Evolutionary conservation across 1,140 invertebrate genomes (phyloP).

Genomic region (Meteorus sp.): DNA sequence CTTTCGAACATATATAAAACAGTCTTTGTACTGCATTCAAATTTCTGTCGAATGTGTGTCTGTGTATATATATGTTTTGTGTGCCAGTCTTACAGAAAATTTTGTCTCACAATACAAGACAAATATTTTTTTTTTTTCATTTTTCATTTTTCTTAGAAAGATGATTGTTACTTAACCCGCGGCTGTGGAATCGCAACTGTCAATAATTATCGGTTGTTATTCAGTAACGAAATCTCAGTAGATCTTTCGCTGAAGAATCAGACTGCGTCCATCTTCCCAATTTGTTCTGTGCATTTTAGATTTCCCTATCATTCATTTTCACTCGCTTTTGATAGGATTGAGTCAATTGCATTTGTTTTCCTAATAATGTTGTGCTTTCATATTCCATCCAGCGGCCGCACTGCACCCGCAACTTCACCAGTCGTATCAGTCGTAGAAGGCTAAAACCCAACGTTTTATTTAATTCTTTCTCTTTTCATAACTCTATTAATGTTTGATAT

Average conservation of each 20-base stretch:
- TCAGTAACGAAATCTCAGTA: not conserved
- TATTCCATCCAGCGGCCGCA: constrained; percentile 6
- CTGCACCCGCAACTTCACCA: not conserved
- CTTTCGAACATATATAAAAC: too few relatives aligned
- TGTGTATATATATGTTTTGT: too few relatives aligned
- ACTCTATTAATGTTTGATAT: not conserved
- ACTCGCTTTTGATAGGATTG: too few relatives aligned
- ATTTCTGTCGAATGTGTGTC: not conserved
- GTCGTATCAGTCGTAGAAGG: constrained; percentile 20
- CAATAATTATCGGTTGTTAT: not conserved
- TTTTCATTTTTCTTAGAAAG: not conserved
- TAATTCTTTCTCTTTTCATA: constrained; percentile 16
- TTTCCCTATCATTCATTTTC: not conserved
- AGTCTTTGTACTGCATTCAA: too few relatives aligned
- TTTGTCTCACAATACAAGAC: not conserved
- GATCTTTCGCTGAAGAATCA: not conserved
- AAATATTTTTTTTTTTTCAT: not conserved
- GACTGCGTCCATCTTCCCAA: not conserved
- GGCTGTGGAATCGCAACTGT: not conserved
- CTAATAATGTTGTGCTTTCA: too few relatives aligned
- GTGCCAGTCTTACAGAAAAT: not conserved
- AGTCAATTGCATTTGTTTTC: too few relatives aligned
- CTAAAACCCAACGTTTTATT: constrained; percentile 21
- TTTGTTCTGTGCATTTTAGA: not conserved
- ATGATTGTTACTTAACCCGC: constrained; percentile 1